Evolutionary conservation across 2,797 vertebrate genomes (phyloP), one percentile per base, ranked within the genome.

Genomic region (Margarornis squamiger): DNA sequence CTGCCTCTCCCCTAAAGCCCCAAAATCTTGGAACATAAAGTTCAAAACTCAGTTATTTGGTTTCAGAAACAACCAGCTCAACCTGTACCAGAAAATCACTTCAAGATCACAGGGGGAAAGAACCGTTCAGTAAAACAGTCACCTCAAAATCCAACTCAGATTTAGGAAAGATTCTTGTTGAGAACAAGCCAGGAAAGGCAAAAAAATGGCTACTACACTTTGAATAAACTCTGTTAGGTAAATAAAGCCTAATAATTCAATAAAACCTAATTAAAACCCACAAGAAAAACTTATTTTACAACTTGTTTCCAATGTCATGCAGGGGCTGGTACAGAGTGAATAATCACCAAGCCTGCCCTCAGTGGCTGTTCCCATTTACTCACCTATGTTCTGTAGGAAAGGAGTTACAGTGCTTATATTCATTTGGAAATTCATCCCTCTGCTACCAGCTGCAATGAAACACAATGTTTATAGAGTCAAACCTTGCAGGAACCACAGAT

Each of bases 351-450:
- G 27, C 14, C 27, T 66, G 57, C 45, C 8, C 46, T 61, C 36
- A 34, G 24, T 2, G 58, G 19, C 12, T 38, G 4, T 34, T 34
- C 21, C 51, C 18, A 59, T 55, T 57, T 51, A 96, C 98, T 98
- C 79, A 98, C 98, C 97, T 3, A 97, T 29, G 45, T 70, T 88
- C 18, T 94, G 95, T 27, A 74, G 30, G 39, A 96, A 81, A 23
- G 97, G 95, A 30, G 59, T 77, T 43, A 96, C 89, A 2, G 97
- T 73, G 76, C 97, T 98, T 39, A 94, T 83, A 76, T 98, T 98
- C 94, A 90, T 82, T 6, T 95, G 97, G 67, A 96, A 86, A 70
- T 94, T 96, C 38, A 86, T 66, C 70, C 90, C 96, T 90, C 84
- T 92, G 88, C 36, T 19, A n/a, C 65, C 95, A 76, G 58, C 95